These are phyloP conservation scores for Artemia sp. DNA, from an alignment of 2,888 invertebrate species.

Conservation along the genomic window DNA sequence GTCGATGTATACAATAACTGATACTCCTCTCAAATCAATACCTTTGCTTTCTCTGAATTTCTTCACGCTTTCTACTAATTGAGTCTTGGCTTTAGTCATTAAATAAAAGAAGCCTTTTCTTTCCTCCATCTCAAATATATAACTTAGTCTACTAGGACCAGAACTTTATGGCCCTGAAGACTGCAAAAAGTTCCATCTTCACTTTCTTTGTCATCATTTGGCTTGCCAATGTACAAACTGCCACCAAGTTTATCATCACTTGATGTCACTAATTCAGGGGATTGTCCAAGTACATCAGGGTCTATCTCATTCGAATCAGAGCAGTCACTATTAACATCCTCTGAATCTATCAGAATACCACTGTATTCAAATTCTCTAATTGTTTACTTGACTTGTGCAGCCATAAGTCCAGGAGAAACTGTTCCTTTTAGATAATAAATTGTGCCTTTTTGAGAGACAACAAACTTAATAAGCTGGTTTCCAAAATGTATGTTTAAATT, in stretches of 20 bases:
- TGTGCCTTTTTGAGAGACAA: too few relatives aligned
- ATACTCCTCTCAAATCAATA: background rate
- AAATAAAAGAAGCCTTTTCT: background rate
- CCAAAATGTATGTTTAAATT: too few relatives aligned
- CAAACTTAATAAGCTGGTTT: too few relatives aligned
- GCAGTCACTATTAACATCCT: background rate
- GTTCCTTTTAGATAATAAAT: background rate
- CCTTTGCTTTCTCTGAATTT: slow-evolving; percentile 1
- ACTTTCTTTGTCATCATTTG: too few relatives aligned
- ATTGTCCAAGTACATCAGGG: background rate
- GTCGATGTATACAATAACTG: too few relatives aligned
- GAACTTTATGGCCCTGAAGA: slow-evolving; percentile 1
- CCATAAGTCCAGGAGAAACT: background rate
- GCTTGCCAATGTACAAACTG: background rate
- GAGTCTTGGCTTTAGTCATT: background rate
- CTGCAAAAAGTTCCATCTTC: background rate
- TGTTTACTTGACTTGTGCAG: background rate
- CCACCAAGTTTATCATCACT: background rate
- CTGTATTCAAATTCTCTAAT: background rate
- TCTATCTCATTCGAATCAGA: background rate
- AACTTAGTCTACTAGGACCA: background rate
- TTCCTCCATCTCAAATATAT: background rate
- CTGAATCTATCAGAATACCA: background rate
- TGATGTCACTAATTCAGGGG: background rate
- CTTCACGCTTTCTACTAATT: background rate